phyloP scores from a whole-genome alignment of 2,888 invertebrate species.

The Dermolepida albohirtum region DNA sequence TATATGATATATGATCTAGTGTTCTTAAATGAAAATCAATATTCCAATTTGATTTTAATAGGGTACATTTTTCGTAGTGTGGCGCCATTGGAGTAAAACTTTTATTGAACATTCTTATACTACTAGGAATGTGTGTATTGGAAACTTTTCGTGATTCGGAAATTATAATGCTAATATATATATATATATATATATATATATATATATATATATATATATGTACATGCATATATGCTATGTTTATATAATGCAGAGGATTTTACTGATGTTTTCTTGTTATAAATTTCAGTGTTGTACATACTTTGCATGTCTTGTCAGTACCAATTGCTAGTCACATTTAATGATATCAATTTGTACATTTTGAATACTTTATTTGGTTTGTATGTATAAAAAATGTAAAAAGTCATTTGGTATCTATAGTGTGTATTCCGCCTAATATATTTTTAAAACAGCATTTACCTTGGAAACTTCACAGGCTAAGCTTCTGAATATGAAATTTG shows the following conservation, averaged over 20 bases:
- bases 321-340: too few relatives aligned
- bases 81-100: slow-evolving; percentile 11
- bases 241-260: not conserved
- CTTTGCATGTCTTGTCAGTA: too few relatives aligned
- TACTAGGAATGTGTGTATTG: slow-evolving; percentile 21
- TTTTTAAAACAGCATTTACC: too few relatives aligned
- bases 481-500: too few relatives aligned
- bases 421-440: too few relatives aligned
- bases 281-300: too few relatives aligned
- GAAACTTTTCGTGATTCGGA: slow-evolving; percentile 20
- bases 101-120: slow-evolving; percentile 20
- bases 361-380: too few relatives aligned
- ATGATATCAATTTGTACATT: too few relatives aligned
- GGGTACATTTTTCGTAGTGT: slow-evolving; percentile 14
- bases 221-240: not conserved
- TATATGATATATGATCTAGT: slow-evolving; percentile 22
- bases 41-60: slow-evolving; percentile 35
- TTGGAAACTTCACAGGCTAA: too few relatives aligned
- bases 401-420: too few relatives aligned
- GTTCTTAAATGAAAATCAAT: slow-evolving; percentile 36
- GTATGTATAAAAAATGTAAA: too few relatives aligned
- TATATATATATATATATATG: slow-evolving; percentile 9
- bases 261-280: not conserved
- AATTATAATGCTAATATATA: slow-evolving; percentile 21
- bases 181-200: too few relatives aligned